Base-by-base conservation (phyloP, 2,113 vertebrate species). In the Struthio camelus region DNA sequence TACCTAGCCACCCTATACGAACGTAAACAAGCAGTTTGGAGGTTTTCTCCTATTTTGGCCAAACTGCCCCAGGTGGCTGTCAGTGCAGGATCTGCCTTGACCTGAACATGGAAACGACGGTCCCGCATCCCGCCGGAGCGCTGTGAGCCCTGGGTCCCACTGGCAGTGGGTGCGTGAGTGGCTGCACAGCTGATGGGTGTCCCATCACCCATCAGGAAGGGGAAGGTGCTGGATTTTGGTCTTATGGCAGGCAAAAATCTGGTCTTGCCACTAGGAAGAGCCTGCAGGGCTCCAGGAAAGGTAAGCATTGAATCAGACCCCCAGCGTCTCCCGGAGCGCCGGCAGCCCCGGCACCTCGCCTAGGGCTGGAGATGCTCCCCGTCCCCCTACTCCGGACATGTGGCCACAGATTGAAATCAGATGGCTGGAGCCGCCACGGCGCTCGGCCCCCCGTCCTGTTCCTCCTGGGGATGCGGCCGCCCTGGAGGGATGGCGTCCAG, bases 321-420 rank as follows among this genome's bases (percentile, higher is more conserved):
- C 25, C 61, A 38, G n/a, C 14, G 38, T 8, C 6, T 38, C 36
- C 61, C 6, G 25, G 61, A 14, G n/a, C 1, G 1, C 44, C 4
- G 7, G 54, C 46, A 70, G 34, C 48, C 40, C n/a, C 11, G 18
- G 25, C 22, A 46, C 15, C 40, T 79, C 10, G 1, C 10, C 6
- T 25, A 42, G n/a, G 30, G 23, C 71, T 71, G 56, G 71, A 88
- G 58, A 72, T 3, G 3, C 6, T 67, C 73, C 38, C 0, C 1
- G 2, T 5, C 61, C 73, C n/a, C 0, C 1, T 5, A 2, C 18
- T 36, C 27, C 1, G 7, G 62, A 32, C 42, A 38, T 25, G 32
- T n/a, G 76, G 67, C 71, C 61, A 22, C 6, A 9, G 59, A 77
- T 48, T 69, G 72, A 40, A 90, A 88, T 92, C 86, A 86, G 72